Base-by-base conservation (phyloP, 1,140 invertebrate genomes). In the Conus betulinus region DNA sequence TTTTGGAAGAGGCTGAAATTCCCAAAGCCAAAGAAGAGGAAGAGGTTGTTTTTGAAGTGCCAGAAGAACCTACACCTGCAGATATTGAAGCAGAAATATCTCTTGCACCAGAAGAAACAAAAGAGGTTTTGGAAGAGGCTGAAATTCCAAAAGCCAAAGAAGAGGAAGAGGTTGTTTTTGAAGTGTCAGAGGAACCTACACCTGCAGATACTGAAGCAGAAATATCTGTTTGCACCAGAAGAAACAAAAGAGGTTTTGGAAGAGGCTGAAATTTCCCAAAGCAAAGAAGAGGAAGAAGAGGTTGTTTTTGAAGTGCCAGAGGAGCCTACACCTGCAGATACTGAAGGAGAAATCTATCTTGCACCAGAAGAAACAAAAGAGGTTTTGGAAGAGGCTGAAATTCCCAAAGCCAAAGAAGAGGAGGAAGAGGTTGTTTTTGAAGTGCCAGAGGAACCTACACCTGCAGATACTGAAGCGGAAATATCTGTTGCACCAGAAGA, bases 221-320 rank as follows among this genome's bases (percentile, higher is more conserved):
- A 87, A 76, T 84, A 84, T 53, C 27, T 67, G 51, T 86, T 86
- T 20, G 88, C 53, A 76, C 52, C 52, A 76, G 74, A 84, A 7
- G n/a, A 89, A 79, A 55, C 78, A 25, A 60, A 84, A 53, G 81
- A 83, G 91, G 71, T 25, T n/a, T 1, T n/a, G 25, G 71, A n/a
- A 76, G 71, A 10, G 67, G 86, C 76, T 52, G 57, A 89, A 78
- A 74, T 71, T 79, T 39, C 63, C 17, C 6, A 63, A 78, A 88
- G 90, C 63, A 89, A 93, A 74, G 90, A 90, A 79, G 87, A 90
- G 11, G 90, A 87, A 76, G 89, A 91, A 76, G 89, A 91, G 79
- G 88, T 89, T 84, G 81, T n/a, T 11, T 13, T 86, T 20, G 82
- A 76, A 17, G 23, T 82, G 8, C 55, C 55, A 3, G 85, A 87